Evolutionary conservation across 2,113 vertebrate species (phyloP), one percentile per base, ranked within the genome.

Genomic region (Cathartes aura): DNA sequence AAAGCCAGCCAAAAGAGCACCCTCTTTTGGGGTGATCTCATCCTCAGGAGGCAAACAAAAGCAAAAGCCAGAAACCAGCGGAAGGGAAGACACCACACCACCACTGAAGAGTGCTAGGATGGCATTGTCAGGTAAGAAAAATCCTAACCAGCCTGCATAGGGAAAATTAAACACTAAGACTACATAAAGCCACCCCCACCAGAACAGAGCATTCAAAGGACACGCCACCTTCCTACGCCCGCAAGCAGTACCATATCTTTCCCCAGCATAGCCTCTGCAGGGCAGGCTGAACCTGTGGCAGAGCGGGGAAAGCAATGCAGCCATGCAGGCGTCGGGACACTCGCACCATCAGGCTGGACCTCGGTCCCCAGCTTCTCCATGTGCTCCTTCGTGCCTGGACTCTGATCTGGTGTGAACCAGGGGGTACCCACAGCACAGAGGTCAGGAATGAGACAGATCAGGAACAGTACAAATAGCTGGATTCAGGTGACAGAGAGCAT

Each of bases 321-420:
- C 38, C 34, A 3, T 1, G 7, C 16, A 10, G 40, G 38, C 3
- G 1, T 18, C 12, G 1, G n/a, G 60, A 48, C 24, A 1, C 30
- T 15, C 8, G 1, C 23, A 29, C 15, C 60, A 7, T 7, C 50
- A 14, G 59, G 60, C 14, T 38, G 70, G 36, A 52, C 19, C 15
- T 9, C 17, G 0, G 29, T 9, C 38, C 38, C 29, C 71, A n/a
- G 16, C 53, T n/a, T 29, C 13, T 24, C 47, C 23, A 7, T 3
- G 0, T 5, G 43, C 38, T 36, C 38, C 64, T 42, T n/a, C 1
- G 2, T 3, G 17, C 67, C 67, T 29, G 7, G n/a, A 15, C 87
- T 45, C 1, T 0, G 20, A 68, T 34, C 38, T 24, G 45, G 40
- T 3, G 2, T 1, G 7, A 40, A 13, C 15, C 45, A 23, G 30